Percentiles rank a stretch among this genome's conserved stretches.
phyloP scores from a whole-genome alignment of 1,140 invertebrate species.

The Diorhabda carinulata region DNA sequence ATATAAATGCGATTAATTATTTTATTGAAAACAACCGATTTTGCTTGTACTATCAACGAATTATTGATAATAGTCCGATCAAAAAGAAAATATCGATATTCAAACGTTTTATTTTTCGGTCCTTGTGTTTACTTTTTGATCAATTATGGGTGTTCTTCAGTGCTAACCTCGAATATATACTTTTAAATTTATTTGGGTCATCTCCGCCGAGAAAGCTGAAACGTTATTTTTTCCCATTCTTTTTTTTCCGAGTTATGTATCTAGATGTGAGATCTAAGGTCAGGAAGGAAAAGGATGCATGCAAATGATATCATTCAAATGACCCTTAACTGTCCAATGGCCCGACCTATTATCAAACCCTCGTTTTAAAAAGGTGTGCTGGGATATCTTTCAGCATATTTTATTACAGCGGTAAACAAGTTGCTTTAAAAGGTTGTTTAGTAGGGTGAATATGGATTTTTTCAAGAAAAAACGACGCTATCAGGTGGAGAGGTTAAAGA shows the following conservation, averaged over 20 bases:
- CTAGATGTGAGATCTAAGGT: background rate
- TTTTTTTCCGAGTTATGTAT: slow-evolving; percentile 1
- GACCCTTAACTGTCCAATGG: background rate
- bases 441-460: too few species aligned
- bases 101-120: too few species aligned
- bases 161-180: background rate
- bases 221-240: background rate
- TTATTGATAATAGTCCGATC: too few species aligned
- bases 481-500: too few species aligned
- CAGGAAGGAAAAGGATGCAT: background rate
- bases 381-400: background rate
- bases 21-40: too few species aligned
- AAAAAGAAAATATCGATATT: too few species aligned
- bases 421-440: too few species aligned
- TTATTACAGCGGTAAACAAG: background rate
- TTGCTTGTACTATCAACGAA: too few species aligned
- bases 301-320: slow-evolving; percentile 3
- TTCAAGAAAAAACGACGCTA: too few species aligned
- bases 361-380: background rate
- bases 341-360: background rate
- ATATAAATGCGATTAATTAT: too few species aligned
- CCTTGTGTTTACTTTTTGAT: too few species aligned
- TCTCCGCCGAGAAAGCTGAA: background rate
- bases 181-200: background rate
- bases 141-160: background rate